phyloP scores from a whole-genome alignment of 2,113 vertebrate species.

The Callopanchax toddi region DNA sequence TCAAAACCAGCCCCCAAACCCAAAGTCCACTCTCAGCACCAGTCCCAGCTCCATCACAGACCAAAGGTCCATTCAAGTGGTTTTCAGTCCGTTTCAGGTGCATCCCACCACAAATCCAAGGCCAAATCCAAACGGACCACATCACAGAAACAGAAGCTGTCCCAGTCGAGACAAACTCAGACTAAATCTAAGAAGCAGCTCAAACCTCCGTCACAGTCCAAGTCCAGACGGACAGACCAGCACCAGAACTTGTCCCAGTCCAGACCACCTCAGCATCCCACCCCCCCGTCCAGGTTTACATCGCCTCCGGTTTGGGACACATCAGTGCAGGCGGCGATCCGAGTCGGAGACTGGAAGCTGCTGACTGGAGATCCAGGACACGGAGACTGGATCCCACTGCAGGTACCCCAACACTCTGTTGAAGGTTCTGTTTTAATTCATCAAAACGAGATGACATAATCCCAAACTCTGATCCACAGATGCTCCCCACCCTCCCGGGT shows the following conservation, averaged over 20 bases:
- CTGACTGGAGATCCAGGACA: slow-evolving; percentile 93
- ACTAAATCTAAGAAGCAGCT: slow-evolving; percentile 16
- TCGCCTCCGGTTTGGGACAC: slow-evolving; percentile 87
- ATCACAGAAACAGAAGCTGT: slow-evolving; percentile 20
- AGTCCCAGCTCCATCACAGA: background rate
- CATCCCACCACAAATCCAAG: slow-evolving; percentile 15
- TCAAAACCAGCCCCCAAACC: slow-evolving; percentile 18
- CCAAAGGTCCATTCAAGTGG: slow-evolving; percentile 6
- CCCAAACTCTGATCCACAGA: slow-evolving; percentile 72
- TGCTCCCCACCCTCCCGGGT: slow-evolving; percentile 85
- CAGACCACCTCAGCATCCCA: background rate
- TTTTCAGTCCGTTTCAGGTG: background rate
- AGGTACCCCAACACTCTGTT: slow-evolving; percentile 70
- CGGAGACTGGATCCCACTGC: slow-evolving; percentile 93
- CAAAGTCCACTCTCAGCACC: slow-evolving; percentile 5
- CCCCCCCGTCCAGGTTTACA: slow-evolving; percentile 9
- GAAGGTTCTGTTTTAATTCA: background rate
- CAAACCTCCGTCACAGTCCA: background rate
- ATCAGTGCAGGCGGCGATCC: slow-evolving; percentile 89
- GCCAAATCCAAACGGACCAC: slow-evolving; percentile 29
- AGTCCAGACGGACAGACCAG: slow-evolving; percentile 21
- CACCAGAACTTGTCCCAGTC: slow-evolving; percentile 38
- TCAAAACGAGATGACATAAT: background rate
- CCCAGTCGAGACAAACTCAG: background rate
- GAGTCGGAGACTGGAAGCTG: slow-evolving; percentile 94